phyloP scores from a whole-genome alignment of 2,113 vertebrate species.

The Sinocyclocheilus rhinocerous region DNA sequence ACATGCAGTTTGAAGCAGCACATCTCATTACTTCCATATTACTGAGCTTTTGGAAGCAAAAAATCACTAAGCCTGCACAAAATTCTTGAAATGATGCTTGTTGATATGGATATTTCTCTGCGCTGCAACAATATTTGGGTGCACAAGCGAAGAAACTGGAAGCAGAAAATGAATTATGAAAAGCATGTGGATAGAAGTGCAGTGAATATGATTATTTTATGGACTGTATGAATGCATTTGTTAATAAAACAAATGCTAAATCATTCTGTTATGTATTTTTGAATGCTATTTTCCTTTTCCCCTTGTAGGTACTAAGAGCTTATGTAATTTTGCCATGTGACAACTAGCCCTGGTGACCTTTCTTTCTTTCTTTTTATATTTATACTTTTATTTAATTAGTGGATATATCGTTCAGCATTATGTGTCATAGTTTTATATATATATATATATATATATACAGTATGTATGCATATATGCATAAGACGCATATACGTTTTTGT shows the following conservation, averaged over 20 bases:
- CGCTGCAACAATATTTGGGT: constrained; percentile 18
- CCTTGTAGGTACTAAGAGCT: not conserved
- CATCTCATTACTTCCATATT: constrained; percentile 51
- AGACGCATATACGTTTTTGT: no score
- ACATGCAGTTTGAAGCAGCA: constrained; percentile 35
- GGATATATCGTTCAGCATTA: no score
- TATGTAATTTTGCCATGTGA: not conserved
- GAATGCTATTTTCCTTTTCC: not conserved
- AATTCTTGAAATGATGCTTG: constrained; percentile 42
- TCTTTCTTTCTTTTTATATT: not conserved
- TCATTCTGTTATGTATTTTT: not conserved
- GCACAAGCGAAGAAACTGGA: not conserved
- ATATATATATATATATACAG: no score
- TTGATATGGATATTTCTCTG: constrained; percentile 42
- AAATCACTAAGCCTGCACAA: constrained; percentile 52
- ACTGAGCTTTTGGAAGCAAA: constrained; percentile 30
- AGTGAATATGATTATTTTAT: not conserved
- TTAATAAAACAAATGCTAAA: constrained; percentile 16
- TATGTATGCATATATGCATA: no score
- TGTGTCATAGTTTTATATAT: no score
- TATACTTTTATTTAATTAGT: no score
- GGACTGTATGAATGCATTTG: not conserved
- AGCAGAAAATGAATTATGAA: constrained; percentile 37
- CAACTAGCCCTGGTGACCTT: not conserved
- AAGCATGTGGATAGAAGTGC: not conserved